phyloP scores from a whole-genome alignment of 1,140 invertebrate genomes.

The Dufourea novaeangliae region DNA sequence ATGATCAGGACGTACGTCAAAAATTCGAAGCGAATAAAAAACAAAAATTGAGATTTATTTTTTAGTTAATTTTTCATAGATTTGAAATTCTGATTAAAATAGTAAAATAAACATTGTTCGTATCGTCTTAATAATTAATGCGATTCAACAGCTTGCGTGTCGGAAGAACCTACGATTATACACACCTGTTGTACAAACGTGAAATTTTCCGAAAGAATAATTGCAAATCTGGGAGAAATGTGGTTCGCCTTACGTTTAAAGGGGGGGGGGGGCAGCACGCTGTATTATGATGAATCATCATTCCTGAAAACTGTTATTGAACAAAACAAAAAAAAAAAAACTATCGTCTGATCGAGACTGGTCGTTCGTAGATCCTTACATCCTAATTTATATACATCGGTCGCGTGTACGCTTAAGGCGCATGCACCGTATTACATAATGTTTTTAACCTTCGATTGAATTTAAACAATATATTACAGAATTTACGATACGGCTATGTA shows the following conservation, averaged over 20 bases:
- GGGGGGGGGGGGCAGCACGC: not conserved
- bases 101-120: not conserved
- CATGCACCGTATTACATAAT: conserved; percentile 18
- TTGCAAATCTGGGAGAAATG: conserved; percentile 12
- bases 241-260: not conserved
- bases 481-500: conserved; percentile 31
- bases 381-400: conserved; percentile 36
- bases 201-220: not conserved
- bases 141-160: not conserved
- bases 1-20: not conserved
- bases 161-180: conserved; percentile 36
- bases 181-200: not conserved
- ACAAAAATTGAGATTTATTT: conserved; percentile 14
- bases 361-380: conserved; percentile 25
- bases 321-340: conserved; percentile 31
- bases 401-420: not conserved
- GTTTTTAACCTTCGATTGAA: conserved; percentile 4
- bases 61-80: conserved; percentile 3
- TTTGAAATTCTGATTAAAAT: conserved; percentile 4
- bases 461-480: conserved; percentile 63
- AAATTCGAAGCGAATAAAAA: not conserved
- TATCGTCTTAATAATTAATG: not conserved
- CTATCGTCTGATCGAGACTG: conserved; percentile 9
- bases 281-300: not conserved
- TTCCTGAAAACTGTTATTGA: conserved; percentile 2